Percentiles rank a stretch among this genome's conserved stretches.
Evolutionary conservation across 23 tunicate genomes (phyloP).

Genomic region (Styela plicata): DNA sequence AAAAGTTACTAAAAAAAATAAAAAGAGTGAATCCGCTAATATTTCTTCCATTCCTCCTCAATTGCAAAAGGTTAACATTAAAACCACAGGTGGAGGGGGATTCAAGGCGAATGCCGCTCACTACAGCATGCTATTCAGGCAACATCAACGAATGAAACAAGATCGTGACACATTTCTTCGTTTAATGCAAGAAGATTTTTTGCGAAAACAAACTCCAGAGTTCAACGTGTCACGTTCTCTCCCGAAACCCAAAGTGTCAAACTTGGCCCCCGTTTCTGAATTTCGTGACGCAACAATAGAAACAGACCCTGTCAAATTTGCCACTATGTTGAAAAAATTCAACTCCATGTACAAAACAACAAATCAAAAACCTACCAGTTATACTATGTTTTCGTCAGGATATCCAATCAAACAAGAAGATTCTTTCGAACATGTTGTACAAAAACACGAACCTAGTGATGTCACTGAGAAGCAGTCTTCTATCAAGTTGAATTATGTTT

Average conservation of each 20-base stretch:
- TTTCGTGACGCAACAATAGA: neutral
- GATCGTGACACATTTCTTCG: conserved; percentile 28
- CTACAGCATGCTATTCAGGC: conserved; percentile 64
- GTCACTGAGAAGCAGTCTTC: neutral
- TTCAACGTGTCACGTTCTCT: neutral
- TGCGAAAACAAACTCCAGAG: neutral
- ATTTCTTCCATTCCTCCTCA: neutral
- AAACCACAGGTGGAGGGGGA: conserved; percentile 79
- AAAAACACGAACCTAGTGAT: neutral
- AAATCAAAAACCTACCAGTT: neutral
- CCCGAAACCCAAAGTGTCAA: neutral
- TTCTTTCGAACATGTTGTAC: neutral
- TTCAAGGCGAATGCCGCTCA: conserved; percentile 64
- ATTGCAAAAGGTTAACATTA: conserved; percentile 31
- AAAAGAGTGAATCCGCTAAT: neutral
- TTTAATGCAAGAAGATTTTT: conserved; percentile 28
- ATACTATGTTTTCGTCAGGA: conserved; percentile 14
- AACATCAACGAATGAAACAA: conserved; percentile 38
- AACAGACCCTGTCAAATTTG: neutral
- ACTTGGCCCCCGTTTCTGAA: neutral
- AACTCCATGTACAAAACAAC: neutral
- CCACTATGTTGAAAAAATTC: conserved; percentile 13
- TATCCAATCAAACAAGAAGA: conserved; percentile 23
- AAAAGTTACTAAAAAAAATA: neutral
- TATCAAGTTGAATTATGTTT: neutral